These are phyloP conservation scores for Hippopotamus amphibius DNA, from an alignment of 2,113 vertebrate genomes.

Conservation along the genomic window DNA sequence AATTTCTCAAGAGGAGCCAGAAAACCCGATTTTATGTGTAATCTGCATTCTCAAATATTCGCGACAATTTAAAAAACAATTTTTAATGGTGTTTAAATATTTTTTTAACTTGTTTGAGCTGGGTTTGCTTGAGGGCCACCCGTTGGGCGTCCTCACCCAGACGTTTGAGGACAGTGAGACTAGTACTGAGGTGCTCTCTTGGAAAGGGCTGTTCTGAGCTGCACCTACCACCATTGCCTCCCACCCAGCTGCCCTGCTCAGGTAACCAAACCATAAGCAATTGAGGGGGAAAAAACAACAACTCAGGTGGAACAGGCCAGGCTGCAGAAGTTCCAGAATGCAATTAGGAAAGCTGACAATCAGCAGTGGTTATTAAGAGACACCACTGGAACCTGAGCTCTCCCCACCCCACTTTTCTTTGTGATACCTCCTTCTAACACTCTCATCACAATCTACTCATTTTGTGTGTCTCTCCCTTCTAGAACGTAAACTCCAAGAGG, in stretches of 20 bases:
- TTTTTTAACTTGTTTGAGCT: background rate
- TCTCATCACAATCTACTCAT: background rate
- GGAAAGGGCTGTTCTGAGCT: background rate
- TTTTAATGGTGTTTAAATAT: background rate
- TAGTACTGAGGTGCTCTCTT: background rate
- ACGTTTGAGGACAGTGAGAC: background rate
- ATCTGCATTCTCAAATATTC: conserved; percentile 24
- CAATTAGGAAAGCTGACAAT: background rate
- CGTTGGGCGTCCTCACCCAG: background rate
- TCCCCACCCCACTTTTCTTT: background rate
- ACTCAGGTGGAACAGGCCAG: background rate
- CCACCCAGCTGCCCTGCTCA: background rate
- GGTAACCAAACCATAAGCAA: background rate
- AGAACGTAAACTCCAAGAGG: background rate
- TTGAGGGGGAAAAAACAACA: background rate
- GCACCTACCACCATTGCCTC: rapidly evolving
- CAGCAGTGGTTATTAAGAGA: background rate
- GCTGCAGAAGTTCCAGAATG: background rate
- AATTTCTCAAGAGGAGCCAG: background rate
- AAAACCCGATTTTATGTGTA: background rate
- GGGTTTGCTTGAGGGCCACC: background rate
- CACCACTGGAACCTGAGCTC: background rate
- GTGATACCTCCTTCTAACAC: background rate
- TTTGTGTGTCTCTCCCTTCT: background rate
- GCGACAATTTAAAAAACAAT: background rate